Percentiles rank a stretch among this genome's conserved stretches.
Conservation (phyloP, 1,140 invertebrate species). For the Conus ventricosus region DNA sequence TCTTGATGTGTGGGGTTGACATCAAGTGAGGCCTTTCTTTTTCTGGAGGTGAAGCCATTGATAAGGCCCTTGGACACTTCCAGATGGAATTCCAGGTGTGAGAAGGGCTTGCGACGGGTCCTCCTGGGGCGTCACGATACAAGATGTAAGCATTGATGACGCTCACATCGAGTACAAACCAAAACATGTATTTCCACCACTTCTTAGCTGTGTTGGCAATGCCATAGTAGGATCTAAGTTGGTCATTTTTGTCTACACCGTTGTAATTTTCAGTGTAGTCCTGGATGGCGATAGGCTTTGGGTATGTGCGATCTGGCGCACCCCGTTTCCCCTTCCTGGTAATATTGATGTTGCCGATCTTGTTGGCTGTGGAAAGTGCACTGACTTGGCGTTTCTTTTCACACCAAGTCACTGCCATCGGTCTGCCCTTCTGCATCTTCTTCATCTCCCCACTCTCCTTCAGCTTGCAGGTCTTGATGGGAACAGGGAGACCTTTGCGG, state of each 20-base stretch:
- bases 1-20: not conserved
- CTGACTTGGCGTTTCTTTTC: slow-evolving; percentile 12
- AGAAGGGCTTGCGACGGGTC: not conserved
- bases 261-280: slow-evolving; percentile 10
- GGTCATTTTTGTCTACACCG: slow-evolving; percentile 4
- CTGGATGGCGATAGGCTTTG: not conserved
- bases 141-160: not conserved
- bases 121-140: not conserved
- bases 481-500: not conserved
- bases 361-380: slow-evolving; percentile 10
- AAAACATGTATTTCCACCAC: slow-evolving; percentile 18
- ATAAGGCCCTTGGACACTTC: not conserved
- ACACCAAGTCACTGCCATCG: slow-evolving; percentile 6
- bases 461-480: not conserved
- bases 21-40: not conserved
- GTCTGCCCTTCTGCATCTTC: slow-evolving; percentile 14
- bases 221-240: slow-evolving; percentile 5
- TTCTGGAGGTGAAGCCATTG: not conserved
- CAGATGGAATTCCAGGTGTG: not conserved
- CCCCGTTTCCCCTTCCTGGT: not conserved
- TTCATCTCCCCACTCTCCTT: slow-evolving; percentile 14
- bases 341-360: not conserved
- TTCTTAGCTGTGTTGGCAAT: not conserved
- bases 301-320: not conserved
- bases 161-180: not conserved